Evolutionary conservation across 2,888 invertebrate genomes (phyloP).

Genomic region (Orthosia incerta): DNA sequence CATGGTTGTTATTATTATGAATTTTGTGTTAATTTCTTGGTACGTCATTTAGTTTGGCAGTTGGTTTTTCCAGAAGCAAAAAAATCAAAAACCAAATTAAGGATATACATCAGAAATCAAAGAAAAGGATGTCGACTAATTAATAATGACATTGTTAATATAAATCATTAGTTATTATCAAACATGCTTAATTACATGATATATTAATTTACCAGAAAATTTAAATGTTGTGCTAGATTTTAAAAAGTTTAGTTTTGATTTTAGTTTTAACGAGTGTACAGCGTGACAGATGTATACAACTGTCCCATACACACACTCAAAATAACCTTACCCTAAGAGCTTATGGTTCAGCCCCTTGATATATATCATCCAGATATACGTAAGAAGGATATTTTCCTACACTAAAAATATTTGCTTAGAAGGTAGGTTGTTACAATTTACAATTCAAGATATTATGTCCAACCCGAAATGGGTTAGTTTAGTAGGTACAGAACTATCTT

Average conservation of each 20-base stretch:
- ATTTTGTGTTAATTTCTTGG: not conserved
- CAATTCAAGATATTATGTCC: too few relatives aligned
- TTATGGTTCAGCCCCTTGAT: not conserved
- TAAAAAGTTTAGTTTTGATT: constrained; percentile 4
- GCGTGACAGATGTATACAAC: too few relatives aligned
- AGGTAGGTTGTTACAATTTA: constrained; percentile 15
- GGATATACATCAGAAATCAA: constrained; percentile 11
- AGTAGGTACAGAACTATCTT: not conserved
- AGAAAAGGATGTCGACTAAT: constrained; percentile 26
- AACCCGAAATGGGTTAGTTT: not conserved
- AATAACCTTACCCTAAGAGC: too few relatives aligned
- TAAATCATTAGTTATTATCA: constrained; percentile 31
- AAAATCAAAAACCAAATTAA: not conserved
- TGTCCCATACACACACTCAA: too few relatives aligned
- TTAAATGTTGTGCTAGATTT: constrained; percentile 8
- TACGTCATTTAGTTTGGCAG: not conserved
- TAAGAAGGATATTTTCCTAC: too few relatives aligned
- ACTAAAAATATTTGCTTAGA: not conserved
- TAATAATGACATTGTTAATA: constrained; percentile 12
- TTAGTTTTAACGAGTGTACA: not conserved
- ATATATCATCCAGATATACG: not conserved
- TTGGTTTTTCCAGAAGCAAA: not conserved
- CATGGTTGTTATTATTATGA: not conserved
- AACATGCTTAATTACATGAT: constrained; percentile 30
- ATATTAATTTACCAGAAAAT: not conserved